Percentiles rank a stretch among this genome's conserved stretches.
phyloP scores from a whole-genome alignment of 2,113 vertebrate species.

The Seriola aureovittata region DNA sequence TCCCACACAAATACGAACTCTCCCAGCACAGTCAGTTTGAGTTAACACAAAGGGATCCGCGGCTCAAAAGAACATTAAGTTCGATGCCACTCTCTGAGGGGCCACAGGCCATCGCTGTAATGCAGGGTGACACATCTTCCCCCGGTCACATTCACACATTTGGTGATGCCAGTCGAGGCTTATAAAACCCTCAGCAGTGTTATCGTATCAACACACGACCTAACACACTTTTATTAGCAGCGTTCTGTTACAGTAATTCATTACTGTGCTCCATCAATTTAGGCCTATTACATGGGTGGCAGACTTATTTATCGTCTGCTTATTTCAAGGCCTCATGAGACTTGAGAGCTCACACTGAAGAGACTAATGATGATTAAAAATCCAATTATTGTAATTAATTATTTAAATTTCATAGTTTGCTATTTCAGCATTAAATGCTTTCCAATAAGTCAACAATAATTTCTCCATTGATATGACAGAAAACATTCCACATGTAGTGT shows the following conservation, averaged over 20 bases:
- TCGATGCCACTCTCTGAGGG: constrained; percentile 52
- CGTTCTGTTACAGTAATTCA: constrained; percentile 50
- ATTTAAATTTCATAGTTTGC: neutral
- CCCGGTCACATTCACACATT: constrained; percentile 20
- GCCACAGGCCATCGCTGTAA: constrained; percentile 65
- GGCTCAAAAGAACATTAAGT: constrained; percentile 70
- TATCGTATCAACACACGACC: constrained; percentile 38
- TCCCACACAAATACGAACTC: constrained; percentile 34
- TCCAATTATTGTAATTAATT: constrained; percentile 24
- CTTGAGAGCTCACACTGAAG: constrained; percentile 28
- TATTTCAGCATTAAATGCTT: neutral
- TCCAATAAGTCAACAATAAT: constrained; percentile 4
- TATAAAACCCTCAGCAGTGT: constrained; percentile 32
- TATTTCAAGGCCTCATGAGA: constrained; percentile 42
- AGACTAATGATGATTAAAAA: constrained; percentile 49
- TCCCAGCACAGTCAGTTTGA: constrained; percentile 61
- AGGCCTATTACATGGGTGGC: constrained; percentile 45
- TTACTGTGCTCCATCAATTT: constrained; percentile 54
- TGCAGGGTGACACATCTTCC: constrained; percentile 61
- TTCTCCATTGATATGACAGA: neutral
- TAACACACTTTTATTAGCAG: constrained; percentile 54
- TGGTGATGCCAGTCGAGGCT: constrained; percentile 19
- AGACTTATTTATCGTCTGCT: constrained; percentile 56
- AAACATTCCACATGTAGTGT: neutral
- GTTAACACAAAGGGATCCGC: constrained; percentile 57